Evolutionary conservation across 30 jellyfish, hydroid and myxozoan species (phyloP).

Genomic region (Calvadosia cruxmelitensis): DNA sequence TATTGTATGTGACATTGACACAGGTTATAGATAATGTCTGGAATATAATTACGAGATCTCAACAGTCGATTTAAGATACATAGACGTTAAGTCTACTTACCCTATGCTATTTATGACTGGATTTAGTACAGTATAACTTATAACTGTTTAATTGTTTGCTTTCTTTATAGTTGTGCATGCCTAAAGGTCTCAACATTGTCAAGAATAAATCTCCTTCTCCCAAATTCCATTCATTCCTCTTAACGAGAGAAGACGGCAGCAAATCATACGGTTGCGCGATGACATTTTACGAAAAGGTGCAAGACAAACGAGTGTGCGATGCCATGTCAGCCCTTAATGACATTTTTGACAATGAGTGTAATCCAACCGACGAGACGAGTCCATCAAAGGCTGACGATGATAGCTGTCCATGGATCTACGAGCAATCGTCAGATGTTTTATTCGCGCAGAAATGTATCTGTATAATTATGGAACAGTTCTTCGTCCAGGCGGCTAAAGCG

Average conservation of each 20-base stretch:
- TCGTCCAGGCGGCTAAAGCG: slow-evolving; percentile 49
- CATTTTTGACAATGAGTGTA: slow-evolving; percentile 24
- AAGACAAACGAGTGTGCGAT: slow-evolving; percentile 40
- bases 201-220: slow-evolving; percentile 38
- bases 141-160: background rate
- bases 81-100: too few relatives aligned
- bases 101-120: too few relatives aligned
- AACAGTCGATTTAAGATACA: too few relatives aligned
- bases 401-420: too few relatives aligned
- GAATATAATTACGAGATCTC: too few relatives aligned
- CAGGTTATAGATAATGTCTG: too few relatives aligned
- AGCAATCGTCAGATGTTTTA: slow-evolving; percentile 33
- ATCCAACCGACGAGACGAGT: background rate
- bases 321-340: slow-evolving; percentile 70
- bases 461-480: slow-evolving; percentile 80
- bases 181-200: slow-evolving; percentile 67
- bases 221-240: slow-evolving; percentile 71
- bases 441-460: slow-evolving; percentile 71
- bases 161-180: slow-evolving; percentile 72
- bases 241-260: slow-evolving; percentile 93
- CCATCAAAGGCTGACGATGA: background rate
- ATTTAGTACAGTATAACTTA: too few relatives aligned
- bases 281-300: slow-evolving; percentile 66
- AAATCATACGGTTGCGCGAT: slow-evolving; percentile 72
- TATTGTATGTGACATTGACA: too few relatives aligned